These are phyloP conservation scores for Myopa testacea DNA, from an alignment of 2,888 invertebrate species.

Conservation along the genomic window DNA sequence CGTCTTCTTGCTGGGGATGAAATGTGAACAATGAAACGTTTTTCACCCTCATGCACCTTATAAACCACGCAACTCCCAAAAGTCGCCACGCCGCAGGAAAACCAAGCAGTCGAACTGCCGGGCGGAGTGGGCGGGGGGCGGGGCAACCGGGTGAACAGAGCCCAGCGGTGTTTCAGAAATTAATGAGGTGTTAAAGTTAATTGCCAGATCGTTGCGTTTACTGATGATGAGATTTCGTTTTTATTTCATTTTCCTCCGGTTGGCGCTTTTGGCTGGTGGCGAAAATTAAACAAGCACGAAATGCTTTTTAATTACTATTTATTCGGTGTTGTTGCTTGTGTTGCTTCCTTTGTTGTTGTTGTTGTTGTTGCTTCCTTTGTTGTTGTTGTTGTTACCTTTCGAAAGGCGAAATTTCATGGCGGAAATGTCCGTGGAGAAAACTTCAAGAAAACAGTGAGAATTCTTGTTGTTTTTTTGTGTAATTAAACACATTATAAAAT, in stretches of 20 bases:
- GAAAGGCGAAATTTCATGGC: conserved; percentile 41
- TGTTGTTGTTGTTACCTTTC: no score
- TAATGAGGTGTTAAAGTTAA: conserved; percentile 39
- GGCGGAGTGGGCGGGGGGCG: not conserved
- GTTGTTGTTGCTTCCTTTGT: conserved; percentile 29
- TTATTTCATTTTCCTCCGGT: conserved; percentile 3
- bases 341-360: conserved; percentile 25
- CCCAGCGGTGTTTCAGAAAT: conserved; percentile 30
- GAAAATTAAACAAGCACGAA: conserved; percentile 38
- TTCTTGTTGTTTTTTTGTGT: not conserved
- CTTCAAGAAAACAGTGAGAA: not conserved
- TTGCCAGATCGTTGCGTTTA: conserved; percentile 37
- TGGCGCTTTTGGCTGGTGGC: conserved; percentile 27
- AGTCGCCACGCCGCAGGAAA: not conserved
- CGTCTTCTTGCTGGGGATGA: not conserved
- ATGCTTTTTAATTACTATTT: conserved; percentile 38
- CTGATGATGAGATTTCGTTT: conserved; percentile 35
- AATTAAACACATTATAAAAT: not conserved
- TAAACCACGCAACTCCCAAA: no score
- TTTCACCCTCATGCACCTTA: not conserved
- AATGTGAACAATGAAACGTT: not conserved
- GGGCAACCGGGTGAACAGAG: not conserved
- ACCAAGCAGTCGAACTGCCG: not conserved
- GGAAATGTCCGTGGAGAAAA: conserved; percentile 30
- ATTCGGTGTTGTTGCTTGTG: conserved; percentile 5